Evolutionary conservation across 2,888 invertebrate species (phyloP), one percentile per base, ranked within the genome.

Genomic region (Hydropsyche betteni): DNA sequence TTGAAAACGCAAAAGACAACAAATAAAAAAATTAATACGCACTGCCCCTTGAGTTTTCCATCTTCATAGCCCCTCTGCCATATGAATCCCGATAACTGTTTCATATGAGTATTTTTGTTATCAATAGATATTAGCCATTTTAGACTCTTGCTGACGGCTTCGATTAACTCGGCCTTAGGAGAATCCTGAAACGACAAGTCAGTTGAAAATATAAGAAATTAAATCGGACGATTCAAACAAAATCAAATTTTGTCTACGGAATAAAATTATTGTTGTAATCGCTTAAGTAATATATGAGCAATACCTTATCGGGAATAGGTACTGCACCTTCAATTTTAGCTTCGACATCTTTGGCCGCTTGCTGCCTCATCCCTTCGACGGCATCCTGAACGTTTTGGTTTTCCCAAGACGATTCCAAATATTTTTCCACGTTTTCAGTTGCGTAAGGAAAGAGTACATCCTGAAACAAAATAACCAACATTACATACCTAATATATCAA

Each of bases 81-180:
- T 81, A 98, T 92, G 78, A 94, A 89, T 0, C 97, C 97, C 84
- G 98, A 98, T n/a, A 98, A 86, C 70, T 90, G 89, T 84, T 98
- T 98, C 78, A 98, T 86, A 5, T 94, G 91, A 5, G 90, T 90
- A 51, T 91, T 90, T 84, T 96, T 95, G 77, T 94, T 90, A 84
- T 97, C 94, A 36, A 87, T 86, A 68, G 93, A 91, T 89, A 97
- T 96, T 84, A 94, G 93, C 90, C 93, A 92, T 80, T 91, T 88
- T 12, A 97, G 90, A 84, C 92, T 93, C 77, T 89, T 89, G 12
- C 92, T 86, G 38, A 94, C 85, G 68, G 90, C 90, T 78, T 91
- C 89, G 76, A 91, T 89, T 79, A 88, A 85, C 33, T 85, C 85
- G n/a, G 86, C 86, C 79, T 87, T 87, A 10, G 84, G 81, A 1